phyloP scores from a whole-genome alignment of 2,797 vertebrate species.

The Tympanoctomys barrerae region DNA sequence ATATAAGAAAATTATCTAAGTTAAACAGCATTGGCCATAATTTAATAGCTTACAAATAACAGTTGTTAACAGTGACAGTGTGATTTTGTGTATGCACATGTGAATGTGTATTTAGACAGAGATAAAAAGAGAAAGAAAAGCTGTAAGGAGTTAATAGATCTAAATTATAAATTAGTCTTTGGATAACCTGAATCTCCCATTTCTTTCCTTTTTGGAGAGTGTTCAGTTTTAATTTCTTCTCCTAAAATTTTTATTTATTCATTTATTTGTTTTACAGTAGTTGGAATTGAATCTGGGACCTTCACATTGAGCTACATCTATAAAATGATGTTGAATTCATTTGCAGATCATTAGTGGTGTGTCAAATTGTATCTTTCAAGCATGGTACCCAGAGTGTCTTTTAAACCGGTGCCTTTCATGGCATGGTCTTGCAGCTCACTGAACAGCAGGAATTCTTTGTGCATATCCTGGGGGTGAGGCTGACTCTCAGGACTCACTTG shows the following conservation, averaged over 20 bases:
- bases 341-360: background rate
- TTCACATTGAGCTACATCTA: background rate
- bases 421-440: background rate
- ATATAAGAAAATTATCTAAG: background rate
- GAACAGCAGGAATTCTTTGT: background rate
- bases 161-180: background rate
- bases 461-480: background rate
- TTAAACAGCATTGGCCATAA: background rate
- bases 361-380: background rate
- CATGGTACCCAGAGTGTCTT: background rate
- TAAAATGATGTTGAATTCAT: background rate
- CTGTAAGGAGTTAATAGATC: background rate
- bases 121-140: background rate
- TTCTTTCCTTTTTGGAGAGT: background rate
- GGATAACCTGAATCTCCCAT: background rate
- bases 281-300: background rate
- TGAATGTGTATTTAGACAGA: background rate
- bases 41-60: slow-evolving; percentile 8
- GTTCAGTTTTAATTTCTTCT: background rate
- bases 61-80: background rate
- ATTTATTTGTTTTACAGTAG: background rate
- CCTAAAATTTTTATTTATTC: background rate
- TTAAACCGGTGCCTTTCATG: background rate
- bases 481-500: background rate
- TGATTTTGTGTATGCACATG: background rate